These are phyloP conservation scores for Parapristionchus giblindavisi DNA, from an alignment of 2,888 invertebrate species.

Conservation along the genomic window DNA sequence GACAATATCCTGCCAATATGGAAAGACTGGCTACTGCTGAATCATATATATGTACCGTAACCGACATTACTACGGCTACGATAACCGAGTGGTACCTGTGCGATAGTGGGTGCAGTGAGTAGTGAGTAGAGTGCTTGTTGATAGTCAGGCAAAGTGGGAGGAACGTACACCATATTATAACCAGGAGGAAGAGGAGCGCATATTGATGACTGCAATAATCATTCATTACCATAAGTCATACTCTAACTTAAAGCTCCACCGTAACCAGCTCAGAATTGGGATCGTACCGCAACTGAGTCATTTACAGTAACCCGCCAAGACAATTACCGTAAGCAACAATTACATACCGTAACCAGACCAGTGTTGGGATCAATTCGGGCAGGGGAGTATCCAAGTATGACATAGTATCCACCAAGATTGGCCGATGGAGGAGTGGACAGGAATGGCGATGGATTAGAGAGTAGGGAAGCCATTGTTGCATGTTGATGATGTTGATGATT, in stretches of 20 bases:
- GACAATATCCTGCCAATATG: no score
- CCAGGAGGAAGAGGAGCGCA: not conserved
- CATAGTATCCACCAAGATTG: constrained; percentile 3
- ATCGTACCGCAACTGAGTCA: not conserved
- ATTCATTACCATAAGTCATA: not conserved
- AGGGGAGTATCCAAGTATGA: constrained; percentile 16
- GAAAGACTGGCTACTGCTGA: no score
- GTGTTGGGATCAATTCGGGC: constrained; percentile 1
- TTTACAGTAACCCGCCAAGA: not conserved
- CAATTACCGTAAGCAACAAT: no score
- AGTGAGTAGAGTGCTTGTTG: no score
- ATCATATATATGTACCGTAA: no score
- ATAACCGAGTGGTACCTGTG: no score
- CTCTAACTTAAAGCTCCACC: not conserved
- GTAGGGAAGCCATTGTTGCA: no score
- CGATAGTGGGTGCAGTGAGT: no score
- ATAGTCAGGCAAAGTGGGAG: not conserved
- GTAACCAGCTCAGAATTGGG: not conserved
- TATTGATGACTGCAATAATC: not conserved
- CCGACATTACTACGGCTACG: no score
- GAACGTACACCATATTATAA: not conserved
- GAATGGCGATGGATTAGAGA: no score
- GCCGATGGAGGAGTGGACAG: not conserved
- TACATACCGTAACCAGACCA: constrained; percentile 2
- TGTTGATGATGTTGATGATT: no score